phyloP scores from a whole-genome alignment of 2,888 invertebrate genomes.

The Busseola fusca region DNA sequence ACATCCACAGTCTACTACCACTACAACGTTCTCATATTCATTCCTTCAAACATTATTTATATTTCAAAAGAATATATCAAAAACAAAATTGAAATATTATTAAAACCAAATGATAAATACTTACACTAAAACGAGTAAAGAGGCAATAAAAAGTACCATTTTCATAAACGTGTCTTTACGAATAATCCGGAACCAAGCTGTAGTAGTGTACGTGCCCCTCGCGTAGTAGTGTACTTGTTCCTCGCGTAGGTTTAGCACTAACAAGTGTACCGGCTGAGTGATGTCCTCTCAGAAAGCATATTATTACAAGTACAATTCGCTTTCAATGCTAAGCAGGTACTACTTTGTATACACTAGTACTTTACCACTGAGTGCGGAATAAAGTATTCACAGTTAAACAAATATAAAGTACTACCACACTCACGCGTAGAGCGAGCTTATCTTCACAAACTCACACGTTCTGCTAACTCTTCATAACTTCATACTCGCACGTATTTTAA shows the following conservation, averaged over 20 bases:
- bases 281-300: neutral
- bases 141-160: neutral
- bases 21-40: neutral
- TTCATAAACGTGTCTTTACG: neutral
- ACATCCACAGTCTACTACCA: too few relatives aligned
- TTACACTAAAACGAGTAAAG: neutral
- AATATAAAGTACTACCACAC: conserved; percentile 6
- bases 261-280: too few relatives aligned
- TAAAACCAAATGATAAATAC: neutral
- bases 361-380: neutral
- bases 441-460: conserved; percentile 18
- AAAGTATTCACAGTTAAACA: conserved; percentile 8
- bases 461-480: conserved; percentile 9
- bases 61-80: neutral
- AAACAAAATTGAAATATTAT: too few relatives aligned
- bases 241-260: neutral
- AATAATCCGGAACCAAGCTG: neutral
- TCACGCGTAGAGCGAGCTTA: neutral
- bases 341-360: neutral
- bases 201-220: too few relatives aligned
- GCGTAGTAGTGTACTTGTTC: too few relatives aligned
- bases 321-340: neutral
- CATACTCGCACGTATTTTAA: conserved; percentile 23
- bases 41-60: too few relatives aligned
- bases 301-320: neutral